Percentiles rank a stretch among this genome's conserved stretches.
phyloP scores from a whole-genome alignment of 2,888 invertebrate genomes.

The Tupiocoris notatus region DNA sequence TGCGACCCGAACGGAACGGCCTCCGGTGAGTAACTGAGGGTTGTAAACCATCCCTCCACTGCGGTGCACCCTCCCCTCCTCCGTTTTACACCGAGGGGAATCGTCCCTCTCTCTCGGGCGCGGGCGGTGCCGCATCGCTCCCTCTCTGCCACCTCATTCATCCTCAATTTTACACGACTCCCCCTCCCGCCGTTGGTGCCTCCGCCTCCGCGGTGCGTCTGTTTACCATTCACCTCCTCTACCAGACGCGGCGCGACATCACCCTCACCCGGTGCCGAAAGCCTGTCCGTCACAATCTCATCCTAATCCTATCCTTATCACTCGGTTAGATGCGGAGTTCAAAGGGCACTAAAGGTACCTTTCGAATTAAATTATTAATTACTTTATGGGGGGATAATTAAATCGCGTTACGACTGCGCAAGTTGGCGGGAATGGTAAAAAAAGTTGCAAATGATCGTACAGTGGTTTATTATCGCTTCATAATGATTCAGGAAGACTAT shows the following conservation, averaged over 20 bases:
- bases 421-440: too few species aligned
- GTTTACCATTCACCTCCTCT: constrained; percentile 24
- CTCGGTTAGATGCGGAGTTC: too few species aligned
- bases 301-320: not conserved
- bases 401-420: too few species aligned
- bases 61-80: not conserved
- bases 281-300: not conserved
- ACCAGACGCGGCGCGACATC: constrained; percentile 6
- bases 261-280: not conserved
- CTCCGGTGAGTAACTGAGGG: constrained; percentile 43
- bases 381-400: too few species aligned
- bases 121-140: not conserved
- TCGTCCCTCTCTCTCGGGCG: constrained; percentile 3
- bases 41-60: constrained; percentile 40
- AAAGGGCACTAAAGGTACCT: too few species aligned
- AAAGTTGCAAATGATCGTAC: too few species aligned
- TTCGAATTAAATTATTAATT: too few species aligned
- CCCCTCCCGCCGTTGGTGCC: not conserved
- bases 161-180: constrained; percentile 42
- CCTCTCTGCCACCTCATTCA: constrained; percentile 33
- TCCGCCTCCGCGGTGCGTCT: constrained; percentile 1
- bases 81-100: not conserved
- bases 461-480: too few species aligned
- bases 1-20: constrained; percentile 19
- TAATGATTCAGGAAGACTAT: too few species aligned